Conservation (phyloP, 2,888 invertebrate genomes). For the Andrena chrysosceles region DNA sequence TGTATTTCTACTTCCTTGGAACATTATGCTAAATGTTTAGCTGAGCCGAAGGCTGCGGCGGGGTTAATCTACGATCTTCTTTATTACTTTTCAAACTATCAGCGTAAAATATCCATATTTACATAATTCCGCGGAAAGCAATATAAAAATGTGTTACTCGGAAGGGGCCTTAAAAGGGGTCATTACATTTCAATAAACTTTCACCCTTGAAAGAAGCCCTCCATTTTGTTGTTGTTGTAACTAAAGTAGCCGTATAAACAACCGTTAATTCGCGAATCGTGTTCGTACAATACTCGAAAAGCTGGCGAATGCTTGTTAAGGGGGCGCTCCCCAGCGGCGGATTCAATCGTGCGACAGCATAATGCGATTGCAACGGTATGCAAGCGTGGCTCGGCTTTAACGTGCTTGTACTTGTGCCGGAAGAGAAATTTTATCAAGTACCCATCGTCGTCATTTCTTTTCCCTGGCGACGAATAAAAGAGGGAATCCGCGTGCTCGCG, state of each 20-base stretch:
- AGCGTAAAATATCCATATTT: neutral
- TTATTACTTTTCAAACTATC: too few species aligned
- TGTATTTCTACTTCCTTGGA: too few species aligned
- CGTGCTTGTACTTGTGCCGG: conserved; percentile 48
- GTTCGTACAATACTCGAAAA: conserved; percentile 42
- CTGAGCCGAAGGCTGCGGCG: too few species aligned
- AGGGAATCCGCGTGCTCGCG: conserved; percentile 17
- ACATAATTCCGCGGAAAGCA: neutral
- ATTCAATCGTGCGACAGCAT: conserved; percentile 48
- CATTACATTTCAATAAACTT: conserved; percentile 26
- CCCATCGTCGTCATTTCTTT: conserved; percentile 53
- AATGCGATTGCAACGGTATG: conserved; percentile 51
- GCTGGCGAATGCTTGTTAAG: conserved; percentile 27
- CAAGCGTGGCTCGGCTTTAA: conserved; percentile 41
- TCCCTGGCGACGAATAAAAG: conserved; percentile 13
- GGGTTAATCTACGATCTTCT: too few species aligned
- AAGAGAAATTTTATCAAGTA: conserved; percentile 58
- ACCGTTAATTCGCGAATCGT: conserved; percentile 53
- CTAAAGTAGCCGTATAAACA: conserved; percentile 28
- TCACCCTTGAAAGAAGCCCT: neutral
- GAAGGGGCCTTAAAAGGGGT: neutral
- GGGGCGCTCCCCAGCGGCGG: conserved; percentile 19
- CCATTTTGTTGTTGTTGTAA: neutral
- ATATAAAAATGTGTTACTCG: neutral
- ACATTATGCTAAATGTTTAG: too few species aligned